These are phyloP conservation scores for Threskiornis aethiopicus DNA, from an alignment of 2,797 vertebrate genomes.

Conservation along the genomic window DNA sequence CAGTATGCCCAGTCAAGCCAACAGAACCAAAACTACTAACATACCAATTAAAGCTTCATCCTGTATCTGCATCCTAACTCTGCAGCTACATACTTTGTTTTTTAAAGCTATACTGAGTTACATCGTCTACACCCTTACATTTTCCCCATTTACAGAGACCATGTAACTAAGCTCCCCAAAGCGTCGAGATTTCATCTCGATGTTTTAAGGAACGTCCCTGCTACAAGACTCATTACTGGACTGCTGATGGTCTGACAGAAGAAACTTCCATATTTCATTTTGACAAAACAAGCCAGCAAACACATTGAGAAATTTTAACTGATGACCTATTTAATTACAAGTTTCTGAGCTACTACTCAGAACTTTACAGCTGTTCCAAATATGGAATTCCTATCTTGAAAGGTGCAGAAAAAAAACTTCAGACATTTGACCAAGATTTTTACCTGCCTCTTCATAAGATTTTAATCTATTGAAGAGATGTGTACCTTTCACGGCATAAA, in stretches of 20 bases:
- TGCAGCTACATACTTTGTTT: background rate
- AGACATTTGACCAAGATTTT: background rate
- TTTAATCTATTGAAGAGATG: background rate
- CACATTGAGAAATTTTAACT: background rate
- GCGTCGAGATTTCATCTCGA: fast-evolving
- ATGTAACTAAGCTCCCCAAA: background rate
- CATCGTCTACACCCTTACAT: fast-evolving
- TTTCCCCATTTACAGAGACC: background rate
- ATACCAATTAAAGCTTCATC: background rate
- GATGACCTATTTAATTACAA: background rate
- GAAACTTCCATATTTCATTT: background rate
- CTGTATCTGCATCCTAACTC: background rate
- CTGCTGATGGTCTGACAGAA: background rate
- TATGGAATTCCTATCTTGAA: background rate
- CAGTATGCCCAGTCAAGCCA: background rate
- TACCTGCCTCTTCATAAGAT: background rate
- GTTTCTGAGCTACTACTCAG: background rate
- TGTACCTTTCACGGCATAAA: background rate
- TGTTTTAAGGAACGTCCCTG: background rate
- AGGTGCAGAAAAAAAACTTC: background rate
- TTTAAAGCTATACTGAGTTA: background rate
- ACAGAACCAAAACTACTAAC: background rate
- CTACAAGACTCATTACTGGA: background rate
- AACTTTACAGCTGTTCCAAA: background rate
- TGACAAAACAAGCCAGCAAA: background rate